These are phyloP conservation scores for Vidua chalybeata DNA, from an alignment of 2,113 vertebrate species.

Conservation along the genomic window DNA sequence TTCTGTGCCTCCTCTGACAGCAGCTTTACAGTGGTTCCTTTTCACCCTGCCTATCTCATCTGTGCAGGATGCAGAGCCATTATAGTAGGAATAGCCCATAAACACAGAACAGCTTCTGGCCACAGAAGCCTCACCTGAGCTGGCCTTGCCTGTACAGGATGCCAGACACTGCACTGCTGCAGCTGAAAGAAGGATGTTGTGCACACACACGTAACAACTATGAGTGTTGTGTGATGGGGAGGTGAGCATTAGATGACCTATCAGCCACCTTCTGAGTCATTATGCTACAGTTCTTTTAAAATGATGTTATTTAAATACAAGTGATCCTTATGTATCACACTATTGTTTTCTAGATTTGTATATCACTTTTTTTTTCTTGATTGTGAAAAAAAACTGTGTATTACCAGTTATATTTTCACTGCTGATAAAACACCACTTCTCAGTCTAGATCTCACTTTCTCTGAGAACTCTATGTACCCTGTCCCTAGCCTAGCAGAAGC, in stretches of 20 bases:
- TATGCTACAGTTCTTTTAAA: not conserved
- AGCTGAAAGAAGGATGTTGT: not conserved
- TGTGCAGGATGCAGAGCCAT: not conserved
- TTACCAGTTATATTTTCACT: not conserved
- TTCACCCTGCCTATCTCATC: not conserved
- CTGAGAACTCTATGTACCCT: not conserved
- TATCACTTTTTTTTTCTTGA: not conserved
- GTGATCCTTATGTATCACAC: not conserved
- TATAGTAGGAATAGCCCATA: fast-evolving
- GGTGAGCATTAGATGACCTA: not conserved
- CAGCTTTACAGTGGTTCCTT: not conserved
- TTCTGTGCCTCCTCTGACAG: not conserved
- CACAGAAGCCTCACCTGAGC: not conserved
- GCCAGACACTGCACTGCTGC: not conserved
- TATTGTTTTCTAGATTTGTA: not conserved
- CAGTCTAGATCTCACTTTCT: not conserved
- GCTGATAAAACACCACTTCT: not conserved
- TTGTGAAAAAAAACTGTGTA: not conserved
- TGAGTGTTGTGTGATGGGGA: not conserved
- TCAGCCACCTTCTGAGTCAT: not conserved
- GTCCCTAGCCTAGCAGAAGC: not conserved
- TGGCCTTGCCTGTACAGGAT: not conserved
- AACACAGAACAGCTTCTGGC: not conserved
- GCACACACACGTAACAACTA: not conserved
- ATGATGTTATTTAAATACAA: not conserved